These are phyloP conservation scores for Sebastiscus tertius DNA, from an alignment of 2,797 vertebrate species.

Conservation along the genomic window DNA sequence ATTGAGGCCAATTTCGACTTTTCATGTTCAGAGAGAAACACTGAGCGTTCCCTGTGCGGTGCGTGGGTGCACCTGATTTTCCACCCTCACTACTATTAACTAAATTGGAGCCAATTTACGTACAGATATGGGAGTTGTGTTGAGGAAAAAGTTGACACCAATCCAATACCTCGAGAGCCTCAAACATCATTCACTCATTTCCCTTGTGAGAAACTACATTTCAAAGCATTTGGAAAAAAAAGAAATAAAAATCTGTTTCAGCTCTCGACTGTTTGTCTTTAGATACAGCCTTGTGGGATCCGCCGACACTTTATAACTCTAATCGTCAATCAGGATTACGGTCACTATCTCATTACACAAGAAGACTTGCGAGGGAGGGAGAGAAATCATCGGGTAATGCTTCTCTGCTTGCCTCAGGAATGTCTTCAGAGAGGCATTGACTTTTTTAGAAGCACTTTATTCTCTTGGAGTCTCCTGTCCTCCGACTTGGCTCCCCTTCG, in stretches of 20 bases:
- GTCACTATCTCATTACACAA: constrained; percentile 48
- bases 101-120: constrained; percentile 68
- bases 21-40: constrained; percentile 15
- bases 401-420: constrained; percentile 40
- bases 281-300: constrained; percentile 18
- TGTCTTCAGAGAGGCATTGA: constrained; percentile 40
- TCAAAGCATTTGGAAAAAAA: neutral
- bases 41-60: neutral
- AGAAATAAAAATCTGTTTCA: neutral
- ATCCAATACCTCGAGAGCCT: constrained; percentile 10
- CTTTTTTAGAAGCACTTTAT: constrained; percentile 25
- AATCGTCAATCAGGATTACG: constrained; percentile 55
- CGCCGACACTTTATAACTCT: constrained; percentile 24
- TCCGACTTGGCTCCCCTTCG: constrained; percentile 24
- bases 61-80: constrained; percentile 55
- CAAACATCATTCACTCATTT: neutral
- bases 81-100: constrained; percentile 52
- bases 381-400: constrained; percentile 33
- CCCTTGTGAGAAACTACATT: constrained; percentile 1
- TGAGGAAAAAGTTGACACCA: constrained; percentile 33
- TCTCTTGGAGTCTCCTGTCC: constrained; percentile 22
- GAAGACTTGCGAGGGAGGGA: constrained; percentile 15
- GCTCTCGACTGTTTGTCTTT: constrained; percentile 15
- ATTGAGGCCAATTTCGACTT: constrained; percentile 61
- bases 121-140: constrained; percentile 35